Base-by-base conservation (phyloP, 1,140 invertebrate species). In the Drosophila saltans region DNA sequence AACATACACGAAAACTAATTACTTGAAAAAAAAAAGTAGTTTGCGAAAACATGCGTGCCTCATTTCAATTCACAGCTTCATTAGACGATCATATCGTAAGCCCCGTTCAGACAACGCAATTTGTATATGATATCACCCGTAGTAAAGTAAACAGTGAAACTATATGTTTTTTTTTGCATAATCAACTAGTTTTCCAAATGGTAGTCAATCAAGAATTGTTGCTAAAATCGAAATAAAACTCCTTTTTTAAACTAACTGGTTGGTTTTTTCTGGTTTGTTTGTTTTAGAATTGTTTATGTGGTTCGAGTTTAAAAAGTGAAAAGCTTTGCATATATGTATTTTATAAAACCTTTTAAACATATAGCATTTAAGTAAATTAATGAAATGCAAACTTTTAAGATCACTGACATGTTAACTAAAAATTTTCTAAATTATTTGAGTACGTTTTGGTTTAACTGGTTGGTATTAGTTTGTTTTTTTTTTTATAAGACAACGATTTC, bases 1-100 rank as follows among this genome's bases (percentile, higher is more conserved):
- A 67, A 63, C 74, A 83, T 68, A 48, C 41, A 30, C 16, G 56
- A 75, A 76, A 88, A 69, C 69, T 82, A 88, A 82, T 82, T 86
- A 88, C 62, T 72, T 68, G 55, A 81, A 66, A 16, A 16, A 16
- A 16, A 80, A 52, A 63, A 66, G 41, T 52, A 78, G 65, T 74
- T 66, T 78, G 75, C 64, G 28, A 78, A 70, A 66, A 72, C 58
- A 64, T 88, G 83, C 83, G 79, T 82, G 82, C 63, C 43, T 55
- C 24, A 30, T 63, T 58, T 71, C 71, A 58, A 63, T 78, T 84
- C 48, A 57, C 73, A 72, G 69, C 72, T 69, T 72, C 65, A 61
- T n/a, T 48, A 60, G 55, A 10, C 62, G 33, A 40, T 61, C 69
- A 43, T 58, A 73, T 52, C 45, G 45, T 52, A 26, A 30, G 28